Conservation (phyloP, 2,888 invertebrate genomes). For the Pterobdella sp. region DNA sequence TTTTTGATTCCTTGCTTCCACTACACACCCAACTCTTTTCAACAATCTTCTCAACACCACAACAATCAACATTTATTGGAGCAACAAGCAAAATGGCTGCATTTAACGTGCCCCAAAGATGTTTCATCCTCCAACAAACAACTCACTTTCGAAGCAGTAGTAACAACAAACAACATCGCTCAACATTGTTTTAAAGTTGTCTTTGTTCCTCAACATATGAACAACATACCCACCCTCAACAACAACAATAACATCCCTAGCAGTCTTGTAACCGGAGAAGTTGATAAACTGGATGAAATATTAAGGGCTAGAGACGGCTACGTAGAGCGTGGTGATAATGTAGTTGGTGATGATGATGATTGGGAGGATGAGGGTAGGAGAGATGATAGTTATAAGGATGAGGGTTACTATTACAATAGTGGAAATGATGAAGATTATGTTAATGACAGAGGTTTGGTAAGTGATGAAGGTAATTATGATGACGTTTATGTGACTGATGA, state of each 20-base stretch:
- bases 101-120: slow-evolving; percentile 17
- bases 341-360: not conserved
- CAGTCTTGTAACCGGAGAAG: no score
- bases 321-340: not conserved
- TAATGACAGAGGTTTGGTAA: not conserved
- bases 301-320: not conserved
- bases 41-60: not conserved
- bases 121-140: no score
- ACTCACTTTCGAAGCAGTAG: slow-evolving; percentile 8
- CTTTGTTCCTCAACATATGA: not conserved
- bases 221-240: no score
- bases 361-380: not conserved
- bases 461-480: not conserved
- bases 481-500: not conserved
- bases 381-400: not conserved
- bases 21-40: not conserved
- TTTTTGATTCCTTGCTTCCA: no score
- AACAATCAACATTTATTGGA: not conserved
- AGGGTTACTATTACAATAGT: not conserved
- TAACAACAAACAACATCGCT: not conserved
- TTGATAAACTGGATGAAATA: not conserved
- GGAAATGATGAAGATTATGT: not conserved
- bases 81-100: slow-evolving; percentile 10
- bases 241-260: no score
- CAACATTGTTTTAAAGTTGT: slow-evolving; percentile 7